phyloP scores from a whole-genome alignment of 2,888 invertebrate species.

The Cyclophora albipunctata region DNA sequence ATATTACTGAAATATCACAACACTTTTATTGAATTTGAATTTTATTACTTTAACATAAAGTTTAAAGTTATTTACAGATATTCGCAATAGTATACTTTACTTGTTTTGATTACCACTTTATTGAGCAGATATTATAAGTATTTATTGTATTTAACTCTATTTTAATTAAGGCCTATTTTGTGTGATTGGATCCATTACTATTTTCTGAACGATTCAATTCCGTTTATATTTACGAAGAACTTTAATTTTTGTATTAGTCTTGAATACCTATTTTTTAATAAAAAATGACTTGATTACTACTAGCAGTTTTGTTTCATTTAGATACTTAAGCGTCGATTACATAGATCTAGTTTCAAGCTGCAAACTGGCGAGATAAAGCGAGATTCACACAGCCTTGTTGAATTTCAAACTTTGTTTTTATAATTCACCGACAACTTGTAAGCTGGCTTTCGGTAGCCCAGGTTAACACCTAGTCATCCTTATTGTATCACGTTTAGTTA shows the following conservation, averaged over 20 bases:
- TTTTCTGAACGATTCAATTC: constrained; percentile 3
- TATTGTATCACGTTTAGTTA: too few species aligned
- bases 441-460: too few species aligned
- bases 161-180: constrained; percentile 33
- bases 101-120: background rate
- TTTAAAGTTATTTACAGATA: background rate
- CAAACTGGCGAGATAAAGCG: too few species aligned
- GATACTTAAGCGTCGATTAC: background rate
- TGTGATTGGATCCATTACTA: constrained; percentile 20
- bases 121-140: background rate
- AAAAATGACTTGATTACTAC: constrained; percentile 58
- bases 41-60: constrained; percentile 1
- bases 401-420: too few species aligned
- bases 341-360: too few species aligned
- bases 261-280: constrained; percentile 70
- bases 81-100: background rate
- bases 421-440: too few species aligned
- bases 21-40: background rate
- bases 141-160: background rate
- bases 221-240: constrained; percentile 31
- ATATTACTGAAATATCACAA: background rate
- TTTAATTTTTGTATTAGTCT: constrained; percentile 68
- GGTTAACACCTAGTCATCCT: too few species aligned
- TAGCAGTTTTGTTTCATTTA: constrained; percentile 31
- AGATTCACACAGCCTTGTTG: too few species aligned